Base-by-base conservation (phyloP, 2,113 vertebrate species). In the Lichenostomus cassidix region DNA sequence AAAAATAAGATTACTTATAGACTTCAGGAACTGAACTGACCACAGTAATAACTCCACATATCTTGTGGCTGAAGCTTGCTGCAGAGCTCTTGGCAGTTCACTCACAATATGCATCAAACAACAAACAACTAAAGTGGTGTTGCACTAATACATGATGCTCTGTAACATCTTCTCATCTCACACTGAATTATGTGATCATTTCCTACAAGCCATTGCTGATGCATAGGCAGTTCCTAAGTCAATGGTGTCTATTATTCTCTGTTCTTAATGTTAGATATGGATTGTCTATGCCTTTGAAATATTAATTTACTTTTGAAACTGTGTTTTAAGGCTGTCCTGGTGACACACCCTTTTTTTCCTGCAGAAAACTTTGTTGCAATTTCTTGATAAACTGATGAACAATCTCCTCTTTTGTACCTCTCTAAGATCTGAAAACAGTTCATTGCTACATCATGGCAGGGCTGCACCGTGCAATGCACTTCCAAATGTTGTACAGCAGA, bases 11-110 rank as follows among this genome's bases (percentile, higher is more conserved):
- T 89, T 90, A 68, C 65, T 67, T 92, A 64, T 21, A 33, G 37
- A 71, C 56, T 93, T 88, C 92, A 62, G 76, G 68, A 95, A 75
- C 44, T 56, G 68, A 83, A 59, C 44, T 94, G 83, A 90, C 86
- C 94, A 73, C 39, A 86, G 31, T n/a, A 78, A 42, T 56, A 90
- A 31, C 11, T 52, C 33, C 35, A 41, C 0, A 5, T 50, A 69
- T 55, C 37, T 79, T 73, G 28, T 33, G 44, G 41, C 8, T 81
- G 79, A 90, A 78, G 58, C 17, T 78, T 79, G 60, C 20, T 28
- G 33, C 41, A 77, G 47, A 86, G 7, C 9, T 86, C 14, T 68
- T 90, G 41, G 18, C 29, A 62, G 18, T 64, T 90, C 69, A 35
- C 20, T 62, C 15, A 42, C 60, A 81, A 62, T 15, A 71, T 20